These are phyloP conservation scores for Pipa parva DNA, from an alignment of 2,113 vertebrate species.

Conservation along the genomic window DNA sequence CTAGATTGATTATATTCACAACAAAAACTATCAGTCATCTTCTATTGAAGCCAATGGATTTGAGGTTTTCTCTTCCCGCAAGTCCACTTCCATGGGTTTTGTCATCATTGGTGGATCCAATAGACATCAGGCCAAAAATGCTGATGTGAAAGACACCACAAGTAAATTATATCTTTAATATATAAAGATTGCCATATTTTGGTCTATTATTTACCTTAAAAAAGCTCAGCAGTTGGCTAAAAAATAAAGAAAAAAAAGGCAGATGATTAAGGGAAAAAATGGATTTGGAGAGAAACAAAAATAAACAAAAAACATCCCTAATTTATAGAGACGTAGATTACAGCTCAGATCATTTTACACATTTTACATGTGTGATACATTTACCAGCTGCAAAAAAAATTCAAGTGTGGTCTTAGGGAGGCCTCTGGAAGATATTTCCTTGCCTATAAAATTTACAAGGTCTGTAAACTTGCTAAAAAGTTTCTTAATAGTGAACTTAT, in stretches of 20 bases:
- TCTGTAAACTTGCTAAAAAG: neutral
- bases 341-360: neutral
- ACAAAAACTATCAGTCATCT: too few relatives aligned
- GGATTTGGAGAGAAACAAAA: conserved; percentile 13
- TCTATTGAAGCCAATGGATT: too few relatives aligned
- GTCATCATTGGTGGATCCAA: too few relatives aligned
- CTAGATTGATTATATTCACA: too few relatives aligned
- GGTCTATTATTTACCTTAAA: neutral
- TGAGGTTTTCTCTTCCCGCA: too few relatives aligned
- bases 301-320: conserved; percentile 1
- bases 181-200: too few relatives aligned
- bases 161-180: too few relatives aligned
- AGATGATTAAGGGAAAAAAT: too few relatives aligned
- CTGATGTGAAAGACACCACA: too few relatives aligned
- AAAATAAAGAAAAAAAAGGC: too few relatives aligned
- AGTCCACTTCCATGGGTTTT: too few relatives aligned
- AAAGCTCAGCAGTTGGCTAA: neutral
- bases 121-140: too few relatives aligned
- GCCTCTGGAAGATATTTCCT: neutral
- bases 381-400: neutral
- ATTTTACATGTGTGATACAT: neutral
- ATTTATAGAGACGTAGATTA: neutral
- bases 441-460: neutral
- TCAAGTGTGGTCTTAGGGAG: neutral
- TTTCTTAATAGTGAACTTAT: neutral